Evolutionary conservation across 2,797 vertebrate genomes (phyloP).

Genomic region (Melanotaenia trifasciata): DNA sequence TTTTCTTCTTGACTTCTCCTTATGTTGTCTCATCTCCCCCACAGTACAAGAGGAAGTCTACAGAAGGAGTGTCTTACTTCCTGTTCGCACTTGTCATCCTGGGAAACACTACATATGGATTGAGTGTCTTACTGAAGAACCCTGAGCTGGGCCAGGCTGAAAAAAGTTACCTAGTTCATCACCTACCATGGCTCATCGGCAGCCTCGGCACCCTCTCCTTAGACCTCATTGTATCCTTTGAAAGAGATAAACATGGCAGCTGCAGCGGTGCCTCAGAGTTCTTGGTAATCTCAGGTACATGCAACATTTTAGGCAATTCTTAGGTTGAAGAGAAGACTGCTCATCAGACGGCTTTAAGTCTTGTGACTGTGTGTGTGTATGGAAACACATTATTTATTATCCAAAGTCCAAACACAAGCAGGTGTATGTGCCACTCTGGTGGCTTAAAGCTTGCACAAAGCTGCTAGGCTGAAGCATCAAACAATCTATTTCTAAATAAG

Average conservation of each 20-base stretch:
- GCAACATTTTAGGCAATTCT: conserved; percentile 44
- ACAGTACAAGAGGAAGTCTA: conserved; percentile 92
- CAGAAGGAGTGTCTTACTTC: conserved; percentile 89
- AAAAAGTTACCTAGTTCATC: conserved; percentile 88
- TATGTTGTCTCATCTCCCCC: background rate
- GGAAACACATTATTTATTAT: conserved; percentile 5
- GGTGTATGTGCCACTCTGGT: background rate
- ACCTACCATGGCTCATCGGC: conserved; percentile 96
- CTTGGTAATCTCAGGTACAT: conserved; percentile 26
- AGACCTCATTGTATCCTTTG: conserved; percentile 92
- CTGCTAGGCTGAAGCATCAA: background rate
- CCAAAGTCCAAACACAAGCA: conserved; percentile 15
- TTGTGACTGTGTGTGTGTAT: conserved; percentile 27
- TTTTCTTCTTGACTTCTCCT: background rate
- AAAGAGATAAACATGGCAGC: background rate
- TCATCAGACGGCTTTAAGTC: conserved; percentile 9
- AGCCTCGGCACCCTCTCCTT: conserved; percentile 92
- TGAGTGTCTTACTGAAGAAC: conserved; percentile 93
- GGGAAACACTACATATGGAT: conserved; percentile 91
- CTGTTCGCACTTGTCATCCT: conserved; percentile 94
- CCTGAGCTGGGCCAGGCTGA: conserved; percentile 85
- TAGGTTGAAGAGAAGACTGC: background rate
- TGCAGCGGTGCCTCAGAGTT: conserved; percentile 10
- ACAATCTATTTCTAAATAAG: background rate
- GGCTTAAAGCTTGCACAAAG: conserved; percentile 2